These are phyloP conservation scores for Ceryle rudis DNA, from an alignment of 2,797 vertebrate genomes.

Conservation along the genomic window DNA sequence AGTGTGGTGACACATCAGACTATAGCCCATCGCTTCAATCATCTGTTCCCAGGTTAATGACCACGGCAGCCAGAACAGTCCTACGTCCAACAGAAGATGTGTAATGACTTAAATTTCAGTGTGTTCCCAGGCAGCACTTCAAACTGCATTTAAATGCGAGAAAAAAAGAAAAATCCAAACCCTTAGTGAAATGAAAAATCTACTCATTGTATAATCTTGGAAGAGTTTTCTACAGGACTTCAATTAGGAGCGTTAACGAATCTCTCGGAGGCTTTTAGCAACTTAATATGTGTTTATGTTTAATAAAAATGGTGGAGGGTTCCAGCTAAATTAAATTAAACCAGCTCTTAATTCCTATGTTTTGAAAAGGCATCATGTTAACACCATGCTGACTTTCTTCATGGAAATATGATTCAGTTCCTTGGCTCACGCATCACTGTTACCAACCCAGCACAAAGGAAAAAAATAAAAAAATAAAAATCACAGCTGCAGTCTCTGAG, in stretches of 20 bases:
- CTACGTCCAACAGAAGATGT: background rate
- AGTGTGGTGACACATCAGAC: background rate
- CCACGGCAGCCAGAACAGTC: background rate
- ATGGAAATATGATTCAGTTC: slow-evolving; percentile 50
- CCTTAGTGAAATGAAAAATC: slow-evolving; percentile 47
- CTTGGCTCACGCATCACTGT: slow-evolving; percentile 20
- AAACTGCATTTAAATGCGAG: slow-evolving; percentile 11
- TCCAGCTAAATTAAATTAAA: slow-evolving; percentile 66
- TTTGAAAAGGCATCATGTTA: slow-evolving; percentile 56
- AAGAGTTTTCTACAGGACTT: slow-evolving; percentile 30
- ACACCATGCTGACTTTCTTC: slow-evolving; percentile 48
- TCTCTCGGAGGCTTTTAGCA: slow-evolving; percentile 58
- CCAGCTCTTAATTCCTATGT: slow-evolving; percentile 48
- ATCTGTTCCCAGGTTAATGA: slow-evolving; percentile 31
- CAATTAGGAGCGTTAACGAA: slow-evolving; percentile 34
- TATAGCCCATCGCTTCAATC: background rate
- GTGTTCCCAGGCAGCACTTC: slow-evolving; percentile 47
- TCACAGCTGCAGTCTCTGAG: slow-evolving; percentile 52
- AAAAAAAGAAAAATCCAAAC: background rate
- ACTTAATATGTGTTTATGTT: slow-evolving; percentile 41
- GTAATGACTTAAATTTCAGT: slow-evolving; percentile 26
- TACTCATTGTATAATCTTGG: slow-evolving; percentile 51
- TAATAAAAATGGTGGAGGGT: slow-evolving; percentile 39
- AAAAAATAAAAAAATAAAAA: background rate
- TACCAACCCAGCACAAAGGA: background rate